phyloP scores from a whole-genome alignment of 2,888 invertebrate species.

The Diaphora mendica region DNA sequence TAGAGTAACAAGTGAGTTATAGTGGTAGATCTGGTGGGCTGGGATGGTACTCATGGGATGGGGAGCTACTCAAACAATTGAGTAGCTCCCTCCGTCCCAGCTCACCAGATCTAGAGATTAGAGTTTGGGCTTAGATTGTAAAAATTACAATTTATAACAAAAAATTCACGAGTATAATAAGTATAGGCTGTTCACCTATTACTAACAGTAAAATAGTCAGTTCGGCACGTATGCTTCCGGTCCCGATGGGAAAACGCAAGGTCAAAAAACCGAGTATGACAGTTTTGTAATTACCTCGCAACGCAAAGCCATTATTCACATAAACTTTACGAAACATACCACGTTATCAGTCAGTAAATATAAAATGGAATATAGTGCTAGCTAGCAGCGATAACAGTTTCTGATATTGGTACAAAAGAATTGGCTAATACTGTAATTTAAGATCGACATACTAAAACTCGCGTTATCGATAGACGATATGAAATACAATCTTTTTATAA shows the following conservation, averaged over 20 bases:
- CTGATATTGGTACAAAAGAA: slow-evolving; percentile 61
- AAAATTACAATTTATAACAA: no score
- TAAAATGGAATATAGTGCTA: slow-evolving; percentile 48
- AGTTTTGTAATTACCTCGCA: slow-evolving; percentile 11
- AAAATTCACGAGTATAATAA: no score
- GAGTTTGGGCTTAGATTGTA: no score
- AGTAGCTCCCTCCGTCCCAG: no score
- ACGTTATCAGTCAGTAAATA: slow-evolving; percentile 55
- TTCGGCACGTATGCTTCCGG: slow-evolving; percentile 38
- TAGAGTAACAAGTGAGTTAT: no score
- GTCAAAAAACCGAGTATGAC: slow-evolving; percentile 45
- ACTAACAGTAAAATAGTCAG: slow-evolving; percentile 34
- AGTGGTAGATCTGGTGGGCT: no score
- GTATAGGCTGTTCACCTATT: slow-evolving; percentile 44
- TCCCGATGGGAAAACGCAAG: slow-evolving; percentile 48
- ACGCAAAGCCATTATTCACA: slow-evolving; percentile 40
- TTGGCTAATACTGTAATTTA: slow-evolving; percentile 42
- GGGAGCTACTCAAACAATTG: no score
- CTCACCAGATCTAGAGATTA: no score
- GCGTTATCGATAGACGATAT: slow-evolving; percentile 30
- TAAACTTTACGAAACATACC: slow-evolving; percentile 29
- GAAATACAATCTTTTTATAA: slow-evolving; percentile 22
- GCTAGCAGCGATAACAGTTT: slow-evolving; percentile 52
- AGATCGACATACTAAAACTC: slow-evolving; percentile 23
- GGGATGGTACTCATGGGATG: no score